A percentile compares a stretch with the other conserved stretches of the same genome.
Evolutionary conservation across 1,140 invertebrate species (phyloP).

Genomic region (Papilio aristodemus): DNA sequence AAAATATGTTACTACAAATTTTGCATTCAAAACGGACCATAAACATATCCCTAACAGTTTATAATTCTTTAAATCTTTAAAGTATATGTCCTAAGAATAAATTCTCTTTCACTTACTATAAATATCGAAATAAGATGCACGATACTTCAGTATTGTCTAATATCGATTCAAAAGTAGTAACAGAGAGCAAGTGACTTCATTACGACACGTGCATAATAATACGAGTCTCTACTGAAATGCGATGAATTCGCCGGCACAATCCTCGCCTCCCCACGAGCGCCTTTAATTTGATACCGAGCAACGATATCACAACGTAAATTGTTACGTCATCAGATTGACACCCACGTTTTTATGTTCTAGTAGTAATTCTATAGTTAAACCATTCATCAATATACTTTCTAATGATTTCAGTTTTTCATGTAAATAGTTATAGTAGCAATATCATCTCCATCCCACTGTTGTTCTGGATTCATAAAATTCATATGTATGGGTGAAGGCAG

Average conservation of each 20-base stretch:
- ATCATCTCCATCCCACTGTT: conserved; percentile 47
- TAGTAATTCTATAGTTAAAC: background rate
- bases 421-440: conserved; percentile 33
- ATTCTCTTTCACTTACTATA: background rate
- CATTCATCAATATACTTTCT: background rate
- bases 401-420: background rate
- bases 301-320: background rate
- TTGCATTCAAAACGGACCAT: conserved; percentile 24
- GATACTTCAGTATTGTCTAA: too few relatives aligned
- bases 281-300: background rate
- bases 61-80: conserved; percentile 7
- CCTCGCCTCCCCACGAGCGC: background rate
- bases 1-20: conserved; percentile 28
- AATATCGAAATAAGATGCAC: too few relatives aligned
- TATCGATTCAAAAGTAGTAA: too few relatives aligned
- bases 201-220: too few relatives aligned
- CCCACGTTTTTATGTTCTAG: background rate
- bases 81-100: background rate
- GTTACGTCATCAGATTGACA: background rate
- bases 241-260: background rate
- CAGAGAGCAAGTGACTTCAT: too few relatives aligned
- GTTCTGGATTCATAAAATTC: conserved; percentile 72
- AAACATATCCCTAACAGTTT: conserved; percentile 15
- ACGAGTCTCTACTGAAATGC: too few relatives aligned
- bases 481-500: conserved; percentile 71